phyloP scores from a whole-genome alignment of 2,113 vertebrate species.

The Dermatemys mawii region DNA sequence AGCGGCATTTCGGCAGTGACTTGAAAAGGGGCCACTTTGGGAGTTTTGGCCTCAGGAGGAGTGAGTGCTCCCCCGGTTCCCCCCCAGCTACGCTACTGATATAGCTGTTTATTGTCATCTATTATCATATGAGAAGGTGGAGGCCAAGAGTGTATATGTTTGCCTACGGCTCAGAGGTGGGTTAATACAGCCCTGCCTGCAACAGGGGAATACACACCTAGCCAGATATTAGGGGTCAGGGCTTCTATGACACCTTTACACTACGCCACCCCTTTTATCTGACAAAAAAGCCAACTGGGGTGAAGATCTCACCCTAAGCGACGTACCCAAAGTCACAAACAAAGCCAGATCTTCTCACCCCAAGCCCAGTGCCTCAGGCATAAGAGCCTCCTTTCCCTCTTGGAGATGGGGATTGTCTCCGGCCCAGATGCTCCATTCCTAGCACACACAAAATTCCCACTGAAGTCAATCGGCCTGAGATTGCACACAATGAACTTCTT shows the following conservation, averaged over 20 bases:
- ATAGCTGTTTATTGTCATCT: too few species aligned
- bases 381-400: not conserved
- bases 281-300: not conserved
- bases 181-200: too few species aligned
- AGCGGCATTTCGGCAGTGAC: too few species aligned
- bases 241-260: not conserved
- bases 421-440: not conserved
- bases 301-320: not conserved
- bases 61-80: too few species aligned
- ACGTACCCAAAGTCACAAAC: not conserved
- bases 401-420: accelerated
- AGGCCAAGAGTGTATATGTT: too few species aligned
- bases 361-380: not conserved
- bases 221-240: not conserved
- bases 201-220: too few species aligned
- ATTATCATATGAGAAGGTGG: too few species aligned
- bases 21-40: too few species aligned
- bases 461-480: not conserved
- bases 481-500: not conserved
- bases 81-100: too few species aligned
- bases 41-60: too few species aligned
- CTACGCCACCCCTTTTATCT: not conserved
- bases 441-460: not conserved
- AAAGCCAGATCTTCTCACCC: not conserved
- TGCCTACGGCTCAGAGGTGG: too few species aligned